Evolutionary conservation across 2,113 vertebrate species (phyloP), one percentile per base, ranked within the genome.

Genomic region (Ceyx cyanopectus): DNA sequence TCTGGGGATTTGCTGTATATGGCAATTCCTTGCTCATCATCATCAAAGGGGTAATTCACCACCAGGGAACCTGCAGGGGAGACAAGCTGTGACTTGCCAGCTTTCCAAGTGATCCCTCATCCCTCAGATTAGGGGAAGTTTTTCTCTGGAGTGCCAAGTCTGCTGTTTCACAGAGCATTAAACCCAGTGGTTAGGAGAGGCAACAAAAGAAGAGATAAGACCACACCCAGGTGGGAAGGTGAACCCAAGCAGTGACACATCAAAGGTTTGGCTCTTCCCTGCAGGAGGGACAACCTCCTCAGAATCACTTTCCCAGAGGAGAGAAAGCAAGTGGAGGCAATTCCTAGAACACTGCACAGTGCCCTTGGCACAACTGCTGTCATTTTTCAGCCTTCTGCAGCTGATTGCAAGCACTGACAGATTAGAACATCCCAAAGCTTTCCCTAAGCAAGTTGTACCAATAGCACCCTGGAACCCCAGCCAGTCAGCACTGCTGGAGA

Each of bases 31-130:
- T 98, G 96, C 37, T 97, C 97, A 94, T 98, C 97, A 9, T 99
- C 99, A 89, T 99, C 99, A 41, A 97, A 99, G 45, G 99, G 99
- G 88, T 99, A 99, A 97, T 99, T 99, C 80, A 99, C 99, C 63
- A 99, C 99, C 95, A 99, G 94, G 85, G 99, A 99, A 83, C 99
- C 99, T 99, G 88, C 62, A 79, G 91, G 54, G 58, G 84, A 96
- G 92, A 54, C 60, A 51, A 95, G 40, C 60, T 70, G 65, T 67
- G 61, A 87, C 66, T 92, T 27, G n/a, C 13, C 14, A 0, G 3
- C 22, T 85, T 92, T 58, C 34, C 65, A 63, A 68, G 34, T 8
- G 41, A 77, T 26, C 29, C n/a, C 61, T 78, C 78, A 58, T 30
- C 46, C 6, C 16, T 37, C 37, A 37, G 37, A 82, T 61, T 0